These are phyloP conservation scores for Arctia plantaginis DNA, from an alignment of 2,888 invertebrate species.

Conservation along the genomic window DNA sequence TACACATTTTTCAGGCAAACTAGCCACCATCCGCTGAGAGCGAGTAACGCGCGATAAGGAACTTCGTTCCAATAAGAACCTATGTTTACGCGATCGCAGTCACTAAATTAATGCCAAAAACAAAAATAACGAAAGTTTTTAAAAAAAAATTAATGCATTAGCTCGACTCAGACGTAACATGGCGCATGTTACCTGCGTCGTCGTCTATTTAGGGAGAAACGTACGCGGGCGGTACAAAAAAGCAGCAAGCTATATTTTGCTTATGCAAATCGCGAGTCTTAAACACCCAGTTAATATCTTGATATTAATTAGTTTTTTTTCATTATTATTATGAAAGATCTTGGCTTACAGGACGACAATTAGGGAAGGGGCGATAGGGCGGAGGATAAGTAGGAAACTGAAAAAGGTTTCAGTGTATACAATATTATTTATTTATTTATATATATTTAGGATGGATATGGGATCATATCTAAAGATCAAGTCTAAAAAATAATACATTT, in stretches of 20 bases:
- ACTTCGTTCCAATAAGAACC: too few relatives aligned
- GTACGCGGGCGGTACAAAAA: not conserved
- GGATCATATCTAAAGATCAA: too few relatives aligned
- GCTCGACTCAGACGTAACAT: not conserved
- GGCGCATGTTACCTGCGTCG: not conserved
- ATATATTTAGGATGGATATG: not conserved
- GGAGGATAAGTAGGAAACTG: not conserved
- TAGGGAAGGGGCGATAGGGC: not conserved
- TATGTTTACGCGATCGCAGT: not conserved
- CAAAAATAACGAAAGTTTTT: too few relatives aligned
- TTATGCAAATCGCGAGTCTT: not conserved
- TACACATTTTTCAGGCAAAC: too few relatives aligned
- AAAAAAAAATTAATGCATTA: too few relatives aligned
- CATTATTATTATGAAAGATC: not conserved
- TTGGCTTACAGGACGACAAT: not conserved
- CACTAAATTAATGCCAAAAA: not conserved
- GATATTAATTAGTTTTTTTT: not conserved
- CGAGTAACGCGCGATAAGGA: too few relatives aligned
- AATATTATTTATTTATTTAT: not conserved
- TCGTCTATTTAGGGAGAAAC: not conserved
- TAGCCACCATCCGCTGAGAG: too few relatives aligned
- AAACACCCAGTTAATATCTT: not conserved
- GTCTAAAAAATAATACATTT: not conserved
- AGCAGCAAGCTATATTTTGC: not conserved
- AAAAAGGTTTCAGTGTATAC: too few relatives aligned